A percentile compares a stretch with the other conserved stretches of the same genome.
phyloP scores from a whole-genome alignment of 2,113 vertebrate species.

The Lutjanus erythropterus region DNA sequence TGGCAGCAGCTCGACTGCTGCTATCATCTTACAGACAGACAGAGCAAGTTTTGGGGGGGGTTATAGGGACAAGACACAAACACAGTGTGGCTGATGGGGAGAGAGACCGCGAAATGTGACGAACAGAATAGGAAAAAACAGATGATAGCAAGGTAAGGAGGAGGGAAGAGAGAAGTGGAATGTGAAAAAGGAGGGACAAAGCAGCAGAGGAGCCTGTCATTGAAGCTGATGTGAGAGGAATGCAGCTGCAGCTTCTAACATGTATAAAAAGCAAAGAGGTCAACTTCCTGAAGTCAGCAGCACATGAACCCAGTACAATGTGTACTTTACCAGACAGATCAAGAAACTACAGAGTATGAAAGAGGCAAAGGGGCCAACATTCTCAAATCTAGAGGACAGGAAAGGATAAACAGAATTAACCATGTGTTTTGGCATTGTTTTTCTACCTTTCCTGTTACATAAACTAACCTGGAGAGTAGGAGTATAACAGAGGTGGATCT shows the following conservation, averaged over 20 bases:
- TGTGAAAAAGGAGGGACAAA: slow-evolving; percentile 35
- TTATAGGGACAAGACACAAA: slow-evolving; percentile 63
- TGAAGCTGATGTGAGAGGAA: slow-evolving; percentile 62
- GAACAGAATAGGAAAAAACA: slow-evolving; percentile 4
- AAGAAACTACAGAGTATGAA: not conserved
- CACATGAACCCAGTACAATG: slow-evolving; percentile 27
- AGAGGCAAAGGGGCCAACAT: not conserved
- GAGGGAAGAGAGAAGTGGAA: slow-evolving; percentile 21
- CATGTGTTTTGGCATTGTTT: not conserved
- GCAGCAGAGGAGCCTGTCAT: slow-evolving; percentile 31
- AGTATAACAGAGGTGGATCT: slow-evolving; percentile 10
- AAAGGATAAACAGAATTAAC: not conserved
- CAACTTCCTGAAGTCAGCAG: slow-evolving; percentile 45
- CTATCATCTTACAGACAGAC: slow-evolving; percentile 77
- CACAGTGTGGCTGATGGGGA: not conserved
- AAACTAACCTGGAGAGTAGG: slow-evolving; percentile 7
- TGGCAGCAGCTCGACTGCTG: slow-evolving; percentile 63
- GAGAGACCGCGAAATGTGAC: slow-evolving; percentile 17
- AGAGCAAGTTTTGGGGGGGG: not conserved
- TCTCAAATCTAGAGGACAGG: not conserved
- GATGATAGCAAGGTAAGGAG: not conserved
- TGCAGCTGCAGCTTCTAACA: slow-evolving; percentile 74
- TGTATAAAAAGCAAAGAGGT: slow-evolving; percentile 61
- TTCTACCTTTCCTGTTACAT: slow-evolving; percentile 3
- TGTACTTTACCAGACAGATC: not conserved